Base-by-base conservation (phyloP, 2,113 vertebrate species). In the Ictidomys tridecemlineatus region DNA sequence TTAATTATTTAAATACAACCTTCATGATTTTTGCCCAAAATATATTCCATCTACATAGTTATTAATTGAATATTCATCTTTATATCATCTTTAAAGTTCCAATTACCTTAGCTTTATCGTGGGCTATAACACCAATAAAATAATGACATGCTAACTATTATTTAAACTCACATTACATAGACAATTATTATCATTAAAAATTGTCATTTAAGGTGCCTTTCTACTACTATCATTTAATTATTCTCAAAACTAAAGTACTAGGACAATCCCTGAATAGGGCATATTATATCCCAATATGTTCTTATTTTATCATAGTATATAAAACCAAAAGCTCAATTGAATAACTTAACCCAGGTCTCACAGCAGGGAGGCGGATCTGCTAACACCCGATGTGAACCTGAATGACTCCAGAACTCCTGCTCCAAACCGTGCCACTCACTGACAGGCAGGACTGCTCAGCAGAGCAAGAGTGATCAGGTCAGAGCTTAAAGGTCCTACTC, bases 221-320 rank as follows among this genome's bases (percentile, higher is more conserved):
- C 20, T 77, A 42, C 45, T 76, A 89, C 58, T 61, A 76, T 73
- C 69, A 88, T 88, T 92, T 95, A 93, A 45, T 92, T 91, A 96
- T 8, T 37, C 14, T 65, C 24, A 39, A 32, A 45, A 22, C 13
- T 56, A 48, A 76, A 37, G 42, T 88, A 30, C 63, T 69, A 87
- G 32, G 61, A 76, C 26, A 91, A 77, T 76, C 16, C 24, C 56
- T 67, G 4, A 61, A 85, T 74, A 32, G 45, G 7, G 20, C 74
- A 63, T 53, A 51, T 74, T 63, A 53, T 42, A 63, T 73, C 4
- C 61, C 7, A 26, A 1, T 51, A 56, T 74, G 17, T 78, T 90
- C 26, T 87, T 65, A 53, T 51, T 69, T 82, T 87, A 39, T 80
- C 51, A 24, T 39, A 37, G 28, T n/a, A 32, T 39, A 93, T 39